Evolutionary conservation across 2,888 invertebrate genomes (phyloP).

Genomic region (Erebia epiphron): DNA sequence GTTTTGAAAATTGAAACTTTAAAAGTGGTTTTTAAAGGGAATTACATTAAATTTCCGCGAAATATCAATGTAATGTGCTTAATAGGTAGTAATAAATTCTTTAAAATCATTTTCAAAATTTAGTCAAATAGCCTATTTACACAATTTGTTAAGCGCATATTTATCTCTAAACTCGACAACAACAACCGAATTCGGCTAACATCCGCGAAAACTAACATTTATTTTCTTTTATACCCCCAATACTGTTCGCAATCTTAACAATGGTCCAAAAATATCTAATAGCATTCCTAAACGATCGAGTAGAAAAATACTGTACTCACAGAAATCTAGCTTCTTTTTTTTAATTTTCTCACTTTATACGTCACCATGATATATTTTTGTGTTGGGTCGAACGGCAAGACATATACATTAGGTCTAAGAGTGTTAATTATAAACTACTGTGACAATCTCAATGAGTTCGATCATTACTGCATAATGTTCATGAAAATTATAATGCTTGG

Average conservation of each 20-base stretch:
- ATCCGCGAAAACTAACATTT: constrained; percentile 71
- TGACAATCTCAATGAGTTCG: constrained; percentile 69
- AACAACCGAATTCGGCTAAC: constrained; percentile 61
- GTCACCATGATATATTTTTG: constrained; percentile 47
- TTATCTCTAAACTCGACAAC: constrained; percentile 61
- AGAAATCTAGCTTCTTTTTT: constrained; percentile 67
- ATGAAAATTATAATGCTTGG: constrained; percentile 49
- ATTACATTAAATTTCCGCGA: too few relatives aligned
- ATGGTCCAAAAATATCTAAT: constrained; percentile 83
- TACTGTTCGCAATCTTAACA: constrained; percentile 81
- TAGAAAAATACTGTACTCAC: constrained; percentile 81
- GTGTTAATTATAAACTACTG: constrained; percentile 75
- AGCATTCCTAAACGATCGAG: constrained; percentile 79
- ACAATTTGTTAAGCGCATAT: constrained; percentile 61
- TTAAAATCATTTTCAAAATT: too few relatives aligned
- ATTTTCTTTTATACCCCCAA: constrained; percentile 61
- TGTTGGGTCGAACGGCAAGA: constrained; percentile 60
- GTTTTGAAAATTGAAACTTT: too few relatives aligned
- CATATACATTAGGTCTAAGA: constrained; percentile 71
- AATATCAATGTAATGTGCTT: too few relatives aligned
- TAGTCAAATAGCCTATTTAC: too few relatives aligned
- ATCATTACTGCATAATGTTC: constrained; percentile 67
- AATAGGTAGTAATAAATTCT: too few relatives aligned
- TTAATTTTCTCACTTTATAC: constrained; percentile 54
- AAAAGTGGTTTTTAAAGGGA: too few relatives aligned